These are phyloP conservation scores for Porites rus DNA, from an alignment of 92 coral and sea anemone genomes.

Conservation along the genomic window DNA sequence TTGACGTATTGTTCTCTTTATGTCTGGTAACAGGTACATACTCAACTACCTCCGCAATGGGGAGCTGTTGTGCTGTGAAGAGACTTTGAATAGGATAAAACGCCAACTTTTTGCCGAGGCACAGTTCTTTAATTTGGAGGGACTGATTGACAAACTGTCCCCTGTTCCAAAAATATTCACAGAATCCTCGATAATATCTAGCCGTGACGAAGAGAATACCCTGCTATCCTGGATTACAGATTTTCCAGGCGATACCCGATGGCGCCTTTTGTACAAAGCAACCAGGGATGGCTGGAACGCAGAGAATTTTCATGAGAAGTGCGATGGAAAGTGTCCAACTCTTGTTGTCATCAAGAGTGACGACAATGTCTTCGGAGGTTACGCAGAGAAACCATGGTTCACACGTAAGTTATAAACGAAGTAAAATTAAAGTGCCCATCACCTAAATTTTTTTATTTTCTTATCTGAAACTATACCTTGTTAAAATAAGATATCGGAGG, in stretches of 20 bases:
- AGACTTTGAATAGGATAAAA: not conserved
- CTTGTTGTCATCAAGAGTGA: slow-evolving; percentile 36
- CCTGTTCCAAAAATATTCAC: not conserved
- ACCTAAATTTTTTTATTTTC: too few relatives aligned
- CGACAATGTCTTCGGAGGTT: slow-evolving; percentile 60
- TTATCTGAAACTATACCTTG: too few relatives aligned
- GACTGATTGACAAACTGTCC: slow-evolving; percentile 2
- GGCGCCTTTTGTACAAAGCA: slow-evolving; percentile 38
- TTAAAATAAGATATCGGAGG: too few relatives aligned
- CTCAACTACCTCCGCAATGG: slow-evolving; percentile 22
- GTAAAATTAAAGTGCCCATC: too few relatives aligned
- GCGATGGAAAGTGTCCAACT: slow-evolving; percentile 66
- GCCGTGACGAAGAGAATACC: slow-evolving; percentile 34
- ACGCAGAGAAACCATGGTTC: slow-evolving; percentile 58
- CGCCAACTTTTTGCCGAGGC: slow-evolving; percentile 6
- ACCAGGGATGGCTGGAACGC: not conserved
- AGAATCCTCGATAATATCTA: not conserved
- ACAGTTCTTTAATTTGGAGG: not conserved
- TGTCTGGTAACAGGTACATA: not conserved
- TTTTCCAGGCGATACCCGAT: not conserved
- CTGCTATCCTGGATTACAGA: slow-evolving; percentile 53
- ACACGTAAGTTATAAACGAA: slow-evolving; percentile 36
- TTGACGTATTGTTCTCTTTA: not conserved
- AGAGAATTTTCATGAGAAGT: slow-evolving; percentile 52
- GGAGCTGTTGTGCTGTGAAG: not conserved